Evolutionary conservation across 92 coral and sea anemone species (phyloP).

Genomic region (Chrysogorgia sp.): DNA sequence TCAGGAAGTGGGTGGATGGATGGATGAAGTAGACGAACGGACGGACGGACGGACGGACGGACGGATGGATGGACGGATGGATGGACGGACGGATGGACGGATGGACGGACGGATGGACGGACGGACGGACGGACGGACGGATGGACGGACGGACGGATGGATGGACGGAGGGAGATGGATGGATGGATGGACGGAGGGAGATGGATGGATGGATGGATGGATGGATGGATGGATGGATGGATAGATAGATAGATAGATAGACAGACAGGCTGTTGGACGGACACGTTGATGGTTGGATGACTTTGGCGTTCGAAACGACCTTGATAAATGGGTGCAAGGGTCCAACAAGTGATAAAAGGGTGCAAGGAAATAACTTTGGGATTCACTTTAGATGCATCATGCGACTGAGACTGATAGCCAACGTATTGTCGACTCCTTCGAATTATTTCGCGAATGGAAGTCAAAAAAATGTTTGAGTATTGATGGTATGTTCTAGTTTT

Average conservation of each 20-base stretch:
- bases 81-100: background rate
- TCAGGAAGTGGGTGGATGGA: too few species aligned
- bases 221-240: too few species aligned
- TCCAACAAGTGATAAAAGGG: too few species aligned
- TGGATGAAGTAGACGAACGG: too few species aligned
- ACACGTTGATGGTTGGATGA: background rate
- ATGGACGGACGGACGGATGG: too few species aligned
- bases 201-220: too few species aligned
- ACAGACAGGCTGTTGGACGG: background rate
- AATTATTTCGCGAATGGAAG: slow-evolving; percentile 75
- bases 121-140: background rate
- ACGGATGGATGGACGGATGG: too few species aligned
- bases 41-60: too few species aligned
- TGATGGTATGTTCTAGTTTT: slow-evolving; percentile 81
- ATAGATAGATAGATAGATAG: too few species aligned
- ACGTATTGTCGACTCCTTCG: slow-evolving; percentile 69
- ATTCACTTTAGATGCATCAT: slow-evolving; percentile 63
- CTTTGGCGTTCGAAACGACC: background rate
- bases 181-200: too few species aligned
- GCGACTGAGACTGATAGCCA: slow-evolving; percentile 66
- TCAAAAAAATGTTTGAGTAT: slow-evolving; percentile 63
- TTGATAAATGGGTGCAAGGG: background rate
- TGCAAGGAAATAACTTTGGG: background rate
- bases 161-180: too few species aligned
- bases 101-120: background rate